Percentiles rank a stretch among this genome's conserved stretches.
phyloP scores from a whole-genome alignment of 53 echinoderm and acorn worm genomes.

The Crossaster papposus region DNA sequence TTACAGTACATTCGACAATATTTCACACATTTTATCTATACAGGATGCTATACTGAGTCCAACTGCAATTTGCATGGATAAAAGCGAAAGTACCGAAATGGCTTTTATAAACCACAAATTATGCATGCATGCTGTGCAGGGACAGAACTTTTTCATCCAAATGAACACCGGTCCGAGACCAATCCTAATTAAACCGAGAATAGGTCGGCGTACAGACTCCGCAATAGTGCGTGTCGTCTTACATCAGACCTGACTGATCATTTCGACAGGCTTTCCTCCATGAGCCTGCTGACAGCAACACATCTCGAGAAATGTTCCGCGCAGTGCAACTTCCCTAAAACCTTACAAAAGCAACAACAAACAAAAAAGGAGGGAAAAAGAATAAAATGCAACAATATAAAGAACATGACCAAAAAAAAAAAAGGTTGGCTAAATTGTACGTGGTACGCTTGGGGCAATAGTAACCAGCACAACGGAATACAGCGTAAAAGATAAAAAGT shows the following conservation, averaged over 20 bases:
- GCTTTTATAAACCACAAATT: background rate
- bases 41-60: too few relatives aligned
- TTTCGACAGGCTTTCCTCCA: background rate
- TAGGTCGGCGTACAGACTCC: slow-evolving; percentile 1
- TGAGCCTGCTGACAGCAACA: background rate
- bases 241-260: slow-evolving; percentile 16
- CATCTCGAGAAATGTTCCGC: slow-evolving; percentile 24
- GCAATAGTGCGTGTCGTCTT: background rate
- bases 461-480: background rate
- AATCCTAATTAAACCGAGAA: background rate
- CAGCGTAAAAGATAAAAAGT: background rate
- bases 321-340: slow-evolving; percentile 25
- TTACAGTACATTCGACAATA: too few relatives aligned
- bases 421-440: background rate
- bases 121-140: background rate
- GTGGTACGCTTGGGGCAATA: background rate
- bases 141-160: background rate
- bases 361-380: background rate
- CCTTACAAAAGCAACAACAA: background rate
- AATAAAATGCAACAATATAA: slow-evolving; percentile 36
- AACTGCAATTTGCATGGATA: background rate
- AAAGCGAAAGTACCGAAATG: background rate
- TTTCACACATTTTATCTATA: too few relatives aligned
- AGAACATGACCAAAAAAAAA: too few relatives aligned
- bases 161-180: background rate